Evolutionary conservation across 2,888 invertebrate species (phyloP), one percentile per base, ranked within the genome.

Genomic region (Bellardia pandia): DNA sequence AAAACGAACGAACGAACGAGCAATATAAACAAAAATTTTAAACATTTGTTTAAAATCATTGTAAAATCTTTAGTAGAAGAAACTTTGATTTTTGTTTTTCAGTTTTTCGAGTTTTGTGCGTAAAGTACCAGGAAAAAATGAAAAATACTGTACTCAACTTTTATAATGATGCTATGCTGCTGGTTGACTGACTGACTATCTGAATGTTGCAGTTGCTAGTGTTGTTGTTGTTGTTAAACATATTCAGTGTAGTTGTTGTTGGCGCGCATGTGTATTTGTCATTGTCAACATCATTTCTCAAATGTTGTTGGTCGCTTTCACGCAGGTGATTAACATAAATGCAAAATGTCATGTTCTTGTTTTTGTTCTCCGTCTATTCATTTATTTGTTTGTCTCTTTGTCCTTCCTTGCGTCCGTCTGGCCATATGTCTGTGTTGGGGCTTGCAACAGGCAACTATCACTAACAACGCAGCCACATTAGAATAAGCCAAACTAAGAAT

Each of bases 241-340:
- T 69, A 85, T 75, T n/a, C 71, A 71, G 40, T 51, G 37, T 45
- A 72, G 42, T 80, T 91, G 91, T 91, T 91, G 90, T 91, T 91
- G 91, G 79, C 89, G 91, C 90, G 91, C 91, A 91, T 91, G 93
- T 91, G 91, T 93, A 92, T 92, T 92, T 92, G 92, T 93, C 92
- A 92, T 92, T 92, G 92, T 92, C 92, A 92, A 92, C 93, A 93
- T 92, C 89, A 90, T 91, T 92, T 89, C 89, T 88, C 89, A 90
- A 90, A 92, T 91, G 91, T 91, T 92, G 91, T 90, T 90, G 88
- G 88, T 89, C 88, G 91, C 92, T 92, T 92, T 93, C 92, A 92
- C 90, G 92, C 92, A 93, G 92, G 92, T 93, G 93, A 93, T 93
- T 93, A 93, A 92, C 92, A 93, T 93, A 92, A 92, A 92, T 91